Evolutionary conservation across 2,888 invertebrate species (phyloP), one percentile per base, ranked within the genome.

Genomic region (Pachydiplax longipennis): DNA sequence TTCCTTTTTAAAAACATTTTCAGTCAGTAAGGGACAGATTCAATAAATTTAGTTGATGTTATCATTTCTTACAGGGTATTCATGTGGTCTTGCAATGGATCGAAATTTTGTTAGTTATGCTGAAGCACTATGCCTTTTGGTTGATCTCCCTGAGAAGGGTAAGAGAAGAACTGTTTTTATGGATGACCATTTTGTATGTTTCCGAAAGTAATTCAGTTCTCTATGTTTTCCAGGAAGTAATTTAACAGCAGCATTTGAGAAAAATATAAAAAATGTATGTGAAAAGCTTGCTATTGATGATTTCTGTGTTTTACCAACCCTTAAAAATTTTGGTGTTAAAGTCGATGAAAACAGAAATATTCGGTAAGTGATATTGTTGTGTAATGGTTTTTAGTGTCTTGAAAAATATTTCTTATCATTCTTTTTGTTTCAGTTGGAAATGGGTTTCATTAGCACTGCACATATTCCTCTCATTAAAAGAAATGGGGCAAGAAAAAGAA

Each of bases 91-190:
- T 18, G 81, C 22, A 25, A 90, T 81, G 91, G 80, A 61, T 80
- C 61, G 22, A 37, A 37, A 22, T 10, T 35, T 90, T 6, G 90
- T 80, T 22, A 80, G 87, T 80, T 81, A 91, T 10, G 91, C 90
- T 91, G 81, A 90, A 87, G 91, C 92, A 58, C 90, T 92, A 31
- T 91, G 87, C 81, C 81, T 91, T 80, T 91, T 92, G 48, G 91
- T 91, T 15, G 91, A 91, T 81, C 92, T 91, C 58, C 91, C 91
- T 12, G 91, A 92, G 58, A 90, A 91, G 91, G 91, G 92, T 92
- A 91, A 53, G 73, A 2, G n/a, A 12, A 25, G 5, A 31, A 31
- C 2, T 73, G 31, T 10, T 18, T 31, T 31, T 31, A 25, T 25
- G 13, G 25, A 31, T 22, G 8, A 31, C 2, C 15, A 10, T 25